Evolutionary conservation across 1,140 invertebrate genomes (phyloP), one percentile per base, ranked within the genome.

Genomic region (Pteromalus puparum): DNA sequence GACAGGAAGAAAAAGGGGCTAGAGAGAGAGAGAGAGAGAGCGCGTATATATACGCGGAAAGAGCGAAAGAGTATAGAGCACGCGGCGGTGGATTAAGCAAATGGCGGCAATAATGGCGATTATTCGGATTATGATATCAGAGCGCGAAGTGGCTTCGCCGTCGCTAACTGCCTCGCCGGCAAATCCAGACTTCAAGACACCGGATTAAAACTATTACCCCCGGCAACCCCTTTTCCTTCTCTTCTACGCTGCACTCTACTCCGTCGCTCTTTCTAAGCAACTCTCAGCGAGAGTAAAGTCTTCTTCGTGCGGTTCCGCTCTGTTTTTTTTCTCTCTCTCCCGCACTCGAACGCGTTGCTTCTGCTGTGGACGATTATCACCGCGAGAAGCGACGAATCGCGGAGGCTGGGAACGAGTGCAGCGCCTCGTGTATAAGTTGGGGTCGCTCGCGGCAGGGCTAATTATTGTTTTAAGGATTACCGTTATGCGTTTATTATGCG

Each of bases 41-140:
- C 24, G 24, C 1, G 24, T 42, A 38, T 38, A 7, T 38, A 42
- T 42, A 10, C 38, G 38, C 30, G 68, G 70, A 74, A 74, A 34
- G 34, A 74, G 73, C n/a, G 70, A 74, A 74, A 34, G 34, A 74
- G 73, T 38, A 30, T 30, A n/a, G 42, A 10, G 7, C 21, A 61
- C 26, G n/a, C 18, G 53, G 15, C 48, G 82, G 46, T 48, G 91
- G 92, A 93, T 93, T 93, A 93, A 92, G 89, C 90, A 93, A 93
- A 93, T 93, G 91, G 90, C 89, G 89, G 91, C 92, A 93, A 93
- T 93, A 93, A 93, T 92, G 91, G 92, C 91, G 92, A 93, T 93
- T 93, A 93, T 92, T 93, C 90, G 92, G 92, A 92, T 93, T 93
- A 93, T 93, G 91, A 93, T 93, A 93, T 93, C 91, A 93, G 91